Evolutionary conservation across 2,888 invertebrate species (phyloP).

Genomic region (Ommatoiulus sabulosus): DNA sequence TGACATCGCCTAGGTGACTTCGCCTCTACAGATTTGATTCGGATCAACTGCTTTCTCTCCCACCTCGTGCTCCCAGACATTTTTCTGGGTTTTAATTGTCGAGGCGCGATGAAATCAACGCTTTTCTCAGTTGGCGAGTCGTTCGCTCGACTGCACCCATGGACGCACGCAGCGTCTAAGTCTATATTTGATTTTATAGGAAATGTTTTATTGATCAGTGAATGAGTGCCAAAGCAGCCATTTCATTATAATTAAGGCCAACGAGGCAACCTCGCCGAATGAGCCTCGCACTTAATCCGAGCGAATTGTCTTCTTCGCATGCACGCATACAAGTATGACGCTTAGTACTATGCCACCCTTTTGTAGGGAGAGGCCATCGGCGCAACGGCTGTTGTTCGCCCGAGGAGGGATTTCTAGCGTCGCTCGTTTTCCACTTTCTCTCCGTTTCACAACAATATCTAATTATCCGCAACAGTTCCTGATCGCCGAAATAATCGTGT

Average conservation of each 20-base stretch:
- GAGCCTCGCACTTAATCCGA: neutral
- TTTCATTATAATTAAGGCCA: conserved; percentile 20
- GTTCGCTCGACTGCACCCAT: neutral
- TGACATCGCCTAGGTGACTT: no score
- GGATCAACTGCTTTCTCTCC: neutral
- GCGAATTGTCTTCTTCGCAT: neutral
- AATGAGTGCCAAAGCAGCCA: conserved; percentile 27
- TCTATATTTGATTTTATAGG: conserved; percentile 40
- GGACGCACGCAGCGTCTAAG: neutral
- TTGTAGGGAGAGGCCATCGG: neutral
- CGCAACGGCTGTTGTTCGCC: neutral
- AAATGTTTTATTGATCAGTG: conserved; percentile 24
- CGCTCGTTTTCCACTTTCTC: neutral
- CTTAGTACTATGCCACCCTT: no score
- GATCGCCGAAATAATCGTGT: conserved; percentile 36
- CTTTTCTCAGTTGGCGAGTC: neutral
- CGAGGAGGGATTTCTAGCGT: neutral
- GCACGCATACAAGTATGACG: no score
- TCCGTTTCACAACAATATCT: conserved; percentile 5
- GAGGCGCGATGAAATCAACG: neutral
- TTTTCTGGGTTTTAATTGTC: neutral
- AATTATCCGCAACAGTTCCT: conserved; percentile 24
- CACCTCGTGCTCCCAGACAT: neutral
- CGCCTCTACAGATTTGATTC: no score
- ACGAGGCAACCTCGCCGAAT: conserved; percentile 16